phyloP scores from a whole-genome alignment of 2,113 vertebrate genomes.

The Benitochromis conjunctus region DNA sequence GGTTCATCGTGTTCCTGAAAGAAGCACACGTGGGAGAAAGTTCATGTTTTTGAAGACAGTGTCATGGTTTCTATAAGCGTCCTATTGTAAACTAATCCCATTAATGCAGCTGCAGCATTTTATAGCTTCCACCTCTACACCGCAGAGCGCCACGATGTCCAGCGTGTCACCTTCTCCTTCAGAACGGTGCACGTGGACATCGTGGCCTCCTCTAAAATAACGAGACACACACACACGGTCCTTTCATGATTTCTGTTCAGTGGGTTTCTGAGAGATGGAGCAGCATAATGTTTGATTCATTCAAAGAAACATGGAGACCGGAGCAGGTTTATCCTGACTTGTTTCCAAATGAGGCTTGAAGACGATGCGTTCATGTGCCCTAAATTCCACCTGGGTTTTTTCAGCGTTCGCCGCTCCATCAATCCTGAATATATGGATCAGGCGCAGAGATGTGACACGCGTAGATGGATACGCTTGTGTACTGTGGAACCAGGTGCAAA shows the following conservation, averaged over 20 bases:
- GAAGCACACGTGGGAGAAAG: background rate
- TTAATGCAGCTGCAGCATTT: background rate
- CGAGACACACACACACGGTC: background rate
- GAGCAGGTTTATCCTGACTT: background rate
- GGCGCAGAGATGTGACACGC: background rate
- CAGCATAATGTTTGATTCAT: background rate
- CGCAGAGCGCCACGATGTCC: background rate
- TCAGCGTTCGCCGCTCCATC: background rate
- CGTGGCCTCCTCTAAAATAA: background rate
- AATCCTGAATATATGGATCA: background rate
- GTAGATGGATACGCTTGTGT: background rate
- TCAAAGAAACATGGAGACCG: background rate
- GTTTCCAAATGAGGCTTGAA: background rate
- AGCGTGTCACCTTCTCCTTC: background rate
- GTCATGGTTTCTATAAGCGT: background rate
- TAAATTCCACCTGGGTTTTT: background rate
- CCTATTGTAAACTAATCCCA: background rate
- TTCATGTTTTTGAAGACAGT: background rate
- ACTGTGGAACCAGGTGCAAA: background rate
- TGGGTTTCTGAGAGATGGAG: background rate
- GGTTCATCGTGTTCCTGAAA: background rate
- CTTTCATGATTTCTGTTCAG: background rate
- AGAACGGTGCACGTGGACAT: background rate
- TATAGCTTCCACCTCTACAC: background rate
- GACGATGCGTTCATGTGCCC: background rate